Percentiles rank a stretch among this genome's conserved stretches.
These are phyloP conservation scores for Microctenopoma stevenorrisi DNA, from an alignment of 2,797 vertebrate genomes.

Conservation along the genomic window DNA sequence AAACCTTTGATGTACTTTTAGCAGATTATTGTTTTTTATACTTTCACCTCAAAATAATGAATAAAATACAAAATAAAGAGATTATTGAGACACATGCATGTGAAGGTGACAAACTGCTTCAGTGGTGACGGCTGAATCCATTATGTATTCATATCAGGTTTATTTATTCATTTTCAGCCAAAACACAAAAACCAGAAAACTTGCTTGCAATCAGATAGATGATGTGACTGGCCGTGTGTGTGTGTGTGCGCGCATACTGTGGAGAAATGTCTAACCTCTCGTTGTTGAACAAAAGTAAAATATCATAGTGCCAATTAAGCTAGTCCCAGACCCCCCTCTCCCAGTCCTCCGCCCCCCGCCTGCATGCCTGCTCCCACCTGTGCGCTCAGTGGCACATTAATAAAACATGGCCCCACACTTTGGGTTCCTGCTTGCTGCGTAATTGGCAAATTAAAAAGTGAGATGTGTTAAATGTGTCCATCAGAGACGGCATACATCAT, in stretches of 20 bases:
- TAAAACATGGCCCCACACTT: constrained; percentile 93
- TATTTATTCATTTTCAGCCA: constrained; percentile 2
- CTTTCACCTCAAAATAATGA: no score
- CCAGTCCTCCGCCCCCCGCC: constrained; percentile 2
- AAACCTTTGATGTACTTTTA: no score
- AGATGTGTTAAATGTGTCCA: constrained; percentile 85
- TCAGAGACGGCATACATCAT: constrained; percentile 82
- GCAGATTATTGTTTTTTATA: no score
- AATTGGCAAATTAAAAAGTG: constrained; percentile 99
- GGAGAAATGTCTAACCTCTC: constrained; percentile 72
- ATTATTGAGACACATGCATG: background rate
- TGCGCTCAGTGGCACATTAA: constrained; percentile 87
- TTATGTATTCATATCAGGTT: constrained; percentile 3
- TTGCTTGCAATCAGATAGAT: background rate
- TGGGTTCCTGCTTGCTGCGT: constrained; percentile 85
- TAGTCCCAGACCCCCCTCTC: constrained; percentile 73
- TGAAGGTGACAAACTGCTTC: background rate
- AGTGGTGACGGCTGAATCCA: background rate
- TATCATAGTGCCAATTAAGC: constrained; percentile 83
- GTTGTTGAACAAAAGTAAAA: constrained; percentile 83
- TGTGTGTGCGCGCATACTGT: constrained; percentile 34
- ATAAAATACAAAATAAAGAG: no score
- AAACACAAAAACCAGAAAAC: constrained; percentile 1
- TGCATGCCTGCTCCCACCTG: constrained; percentile 47
- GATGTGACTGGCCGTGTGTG: background rate